A percentile compares a stretch with the other conserved stretches of the same genome.
Conservation (phyloP, 37 sponge, comb jelly and placozoan species). For the Geodia barretti region DNA sequence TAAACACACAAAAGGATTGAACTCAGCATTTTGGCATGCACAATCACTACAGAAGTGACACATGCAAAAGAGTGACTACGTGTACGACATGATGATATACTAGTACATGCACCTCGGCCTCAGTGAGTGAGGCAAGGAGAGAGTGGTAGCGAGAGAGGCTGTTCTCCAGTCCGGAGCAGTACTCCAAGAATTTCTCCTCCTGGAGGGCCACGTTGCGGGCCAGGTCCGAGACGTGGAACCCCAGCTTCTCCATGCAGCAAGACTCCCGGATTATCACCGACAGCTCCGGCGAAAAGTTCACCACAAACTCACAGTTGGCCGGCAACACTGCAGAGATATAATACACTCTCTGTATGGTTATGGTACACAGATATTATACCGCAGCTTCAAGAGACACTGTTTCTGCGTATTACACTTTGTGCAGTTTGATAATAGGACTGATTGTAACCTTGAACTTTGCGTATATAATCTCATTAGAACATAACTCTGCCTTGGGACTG, state of each 20-base stretch:
- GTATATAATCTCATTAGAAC: too few relatives aligned
- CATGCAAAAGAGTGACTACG: too few relatives aligned
- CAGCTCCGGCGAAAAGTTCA: conserved; percentile 95
- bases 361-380: too few relatives aligned
- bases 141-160: conserved; percentile 68
- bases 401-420: too few relatives aligned
- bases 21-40: neutral
- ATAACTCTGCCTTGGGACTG: too few relatives aligned
- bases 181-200: conserved; percentile 89
- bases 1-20: too few relatives aligned
- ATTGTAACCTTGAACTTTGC: too few relatives aligned
- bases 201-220: conserved; percentile 97
- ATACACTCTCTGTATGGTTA: too few relatives aligned
- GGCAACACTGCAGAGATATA: conserved; percentile 44
- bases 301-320: conserved; percentile 71
- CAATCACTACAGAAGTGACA: neutral
- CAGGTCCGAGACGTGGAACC: conserved; percentile 85
- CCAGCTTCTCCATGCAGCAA: conserved; percentile 96
- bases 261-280: conserved; percentile 89
- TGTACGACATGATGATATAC: neutral
- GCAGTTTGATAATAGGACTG: too few relatives aligned
- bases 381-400: too few relatives aligned
- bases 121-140: conserved; percentile 49
- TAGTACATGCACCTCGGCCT: conserved; percentile 57
- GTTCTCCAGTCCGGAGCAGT: conserved; percentile 77